phyloP scores from a whole-genome alignment of 2,888 invertebrate species.

The Tinea trinotella region DNA sequence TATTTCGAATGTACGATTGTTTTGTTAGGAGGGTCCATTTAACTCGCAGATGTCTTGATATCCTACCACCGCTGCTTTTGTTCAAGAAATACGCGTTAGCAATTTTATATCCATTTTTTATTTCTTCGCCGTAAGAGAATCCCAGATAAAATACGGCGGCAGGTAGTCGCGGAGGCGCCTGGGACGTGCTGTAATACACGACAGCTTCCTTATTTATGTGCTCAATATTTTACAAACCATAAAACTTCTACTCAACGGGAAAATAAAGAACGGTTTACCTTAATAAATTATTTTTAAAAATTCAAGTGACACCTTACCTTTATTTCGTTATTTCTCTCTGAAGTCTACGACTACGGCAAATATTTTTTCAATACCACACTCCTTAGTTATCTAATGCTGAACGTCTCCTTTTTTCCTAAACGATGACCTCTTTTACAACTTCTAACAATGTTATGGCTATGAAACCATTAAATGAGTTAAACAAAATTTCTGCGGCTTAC shows the following conservation, averaged over 20 bases:
- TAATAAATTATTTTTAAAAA: slow-evolving; percentile 42
- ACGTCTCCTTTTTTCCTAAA: too few relatives aligned
- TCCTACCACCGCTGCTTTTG: slow-evolving; percentile 26
- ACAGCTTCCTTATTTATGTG: slow-evolving; percentile 64
- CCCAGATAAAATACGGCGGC: slow-evolving; percentile 60
- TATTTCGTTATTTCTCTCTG: not conserved
- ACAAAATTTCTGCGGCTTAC: too few relatives aligned
- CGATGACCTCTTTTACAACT: too few relatives aligned
- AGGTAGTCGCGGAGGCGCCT: slow-evolving; percentile 38
- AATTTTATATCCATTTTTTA: slow-evolving; percentile 55
- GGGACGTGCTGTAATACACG: slow-evolving; percentile 65
- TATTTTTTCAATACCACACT: too few relatives aligned
- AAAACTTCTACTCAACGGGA: slow-evolving; percentile 56
- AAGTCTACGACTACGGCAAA: too few relatives aligned
- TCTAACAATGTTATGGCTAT: too few relatives aligned
- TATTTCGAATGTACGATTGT: slow-evolving; percentile 32
- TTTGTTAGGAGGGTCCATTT: slow-evolving; percentile 48
- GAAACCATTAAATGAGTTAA: too few relatives aligned
- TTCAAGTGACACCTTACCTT: not conserved
- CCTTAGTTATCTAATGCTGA: too few relatives aligned
- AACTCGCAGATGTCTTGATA: slow-evolving; percentile 36
- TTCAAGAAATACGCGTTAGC: slow-evolving; percentile 38
- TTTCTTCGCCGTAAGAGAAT: slow-evolving; percentile 55
- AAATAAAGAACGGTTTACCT: slow-evolving; percentile 63
- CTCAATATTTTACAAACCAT: slow-evolving; percentile 70